A percentile compares a stretch with the other conserved stretches of the same genome.
phyloP scores from a whole-genome alignment of 2,888 invertebrate genomes.

The Latrodectus hesperus region DNA sequence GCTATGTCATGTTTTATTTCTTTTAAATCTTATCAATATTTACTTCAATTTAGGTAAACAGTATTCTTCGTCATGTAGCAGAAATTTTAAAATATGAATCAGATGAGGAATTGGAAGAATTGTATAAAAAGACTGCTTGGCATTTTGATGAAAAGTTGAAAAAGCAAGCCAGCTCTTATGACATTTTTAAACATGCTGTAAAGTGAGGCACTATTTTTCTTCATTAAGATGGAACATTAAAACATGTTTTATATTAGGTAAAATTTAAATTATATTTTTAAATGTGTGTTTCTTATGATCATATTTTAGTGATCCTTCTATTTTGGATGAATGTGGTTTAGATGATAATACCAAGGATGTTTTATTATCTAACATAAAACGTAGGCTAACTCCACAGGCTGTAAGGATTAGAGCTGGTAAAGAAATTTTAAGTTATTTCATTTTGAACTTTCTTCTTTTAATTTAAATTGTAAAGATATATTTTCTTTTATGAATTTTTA shows the following conservation, averaged over 20 bases:
- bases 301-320: conserved; percentile 88
- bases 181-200: conserved; percentile 98
- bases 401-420: conserved; percentile 93
- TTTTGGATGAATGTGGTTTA: conserved; percentile 95
- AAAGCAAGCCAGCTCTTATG: conserved; percentile 95
- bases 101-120: conserved; percentile 93
- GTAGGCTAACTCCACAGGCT: conserved; percentile 97
- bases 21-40: background rate
- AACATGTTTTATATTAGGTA: background rate
- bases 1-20: too few relatives aligned
- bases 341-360: conserved; percentile 94
- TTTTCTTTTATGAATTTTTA: conserved; percentile 69
- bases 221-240: background rate
- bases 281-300: conserved; percentile 10
- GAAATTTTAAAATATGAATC: conserved; percentile 92
- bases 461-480: background rate
- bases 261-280: background rate
- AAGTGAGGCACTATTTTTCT: conserved; percentile 80
- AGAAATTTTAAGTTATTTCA: background rate
- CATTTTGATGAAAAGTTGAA: conserved; percentile 97
- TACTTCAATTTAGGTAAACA: conserved; percentile 80
- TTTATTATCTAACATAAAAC: conserved; percentile 92
- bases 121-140: conserved; percentile 98
- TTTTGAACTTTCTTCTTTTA: background rate
- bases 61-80: conserved; percentile 97